Conservation (phyloP, 2,888 invertebrate species). For the Automeris io region DNA sequence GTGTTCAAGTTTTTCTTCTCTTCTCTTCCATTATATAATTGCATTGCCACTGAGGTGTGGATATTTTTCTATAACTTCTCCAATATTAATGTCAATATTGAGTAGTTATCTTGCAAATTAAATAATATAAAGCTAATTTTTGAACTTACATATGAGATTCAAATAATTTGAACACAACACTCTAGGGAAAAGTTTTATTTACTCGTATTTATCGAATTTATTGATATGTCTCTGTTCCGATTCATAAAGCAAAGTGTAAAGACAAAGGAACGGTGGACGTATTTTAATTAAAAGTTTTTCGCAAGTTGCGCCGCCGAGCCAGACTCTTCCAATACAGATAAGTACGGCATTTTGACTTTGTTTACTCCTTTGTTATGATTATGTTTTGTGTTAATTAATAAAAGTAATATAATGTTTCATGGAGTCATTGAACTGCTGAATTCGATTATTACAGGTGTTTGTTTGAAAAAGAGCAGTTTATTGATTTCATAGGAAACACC, state of each 20-base stretch:
- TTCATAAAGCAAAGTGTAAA: conserved; percentile 34
- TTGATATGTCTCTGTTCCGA: conserved; percentile 15
- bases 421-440: conserved; percentile 20
- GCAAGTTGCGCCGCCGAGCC: conserved; percentile 15
- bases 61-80: too few species aligned
- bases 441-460: neutral
- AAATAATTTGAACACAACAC: too few species aligned
- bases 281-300: conserved; percentile 68
- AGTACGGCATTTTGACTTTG: neutral
- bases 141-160: too few species aligned
- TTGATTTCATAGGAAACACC: neutral
- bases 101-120: too few species aligned
- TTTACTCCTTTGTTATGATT: conserved; percentile 5
- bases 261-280: conserved; percentile 32
- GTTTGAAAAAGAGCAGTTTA: neutral
- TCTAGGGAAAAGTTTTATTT: too few species aligned
- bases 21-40: too few species aligned
- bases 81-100: too few species aligned
- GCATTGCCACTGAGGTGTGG: too few species aligned
- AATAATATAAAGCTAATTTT: too few species aligned
- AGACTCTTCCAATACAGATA: neutral
- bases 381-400: conserved; percentile 1
- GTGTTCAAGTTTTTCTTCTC: too few species aligned
- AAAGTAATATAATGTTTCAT: conserved; percentile 10
- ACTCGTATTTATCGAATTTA: neutral